Percentiles rank a stretch among this genome's conserved stretches.
These are phyloP conservation scores for Pseudorhiza aurosa DNA, from an alignment of 30 jellyfish, hydroid and myxozoan species.

Conservation along the genomic window DNA sequence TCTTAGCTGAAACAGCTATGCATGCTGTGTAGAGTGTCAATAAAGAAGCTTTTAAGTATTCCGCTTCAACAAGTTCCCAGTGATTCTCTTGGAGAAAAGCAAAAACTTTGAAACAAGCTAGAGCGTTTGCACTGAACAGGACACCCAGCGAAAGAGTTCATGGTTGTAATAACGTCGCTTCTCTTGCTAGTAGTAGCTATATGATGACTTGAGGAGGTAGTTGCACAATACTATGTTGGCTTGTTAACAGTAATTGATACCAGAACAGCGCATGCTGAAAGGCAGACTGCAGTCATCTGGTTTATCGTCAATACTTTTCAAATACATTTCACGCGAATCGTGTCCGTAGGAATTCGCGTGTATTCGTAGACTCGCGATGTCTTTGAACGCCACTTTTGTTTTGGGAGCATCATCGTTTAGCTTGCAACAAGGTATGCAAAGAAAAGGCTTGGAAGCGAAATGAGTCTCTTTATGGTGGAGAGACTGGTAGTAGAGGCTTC, in stretches of 20 bases:
- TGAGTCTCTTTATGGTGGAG: constrained; percentile 71
- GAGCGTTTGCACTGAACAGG: too few species aligned
- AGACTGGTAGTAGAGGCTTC: constrained; percentile 77
- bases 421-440: constrained; percentile 67
- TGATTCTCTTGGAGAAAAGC: too few species aligned
- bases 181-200: too few species aligned
- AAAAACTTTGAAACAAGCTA: too few species aligned
- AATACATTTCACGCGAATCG: constrained; percentile 53
- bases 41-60: too few species aligned
- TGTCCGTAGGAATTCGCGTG: constrained; percentile 67
- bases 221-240: too few species aligned
- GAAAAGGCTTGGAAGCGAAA: constrained; percentile 65
- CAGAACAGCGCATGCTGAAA: constrained; percentile 59
- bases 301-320: constrained; percentile 9
- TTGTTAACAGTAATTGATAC: constrained; percentile 34
- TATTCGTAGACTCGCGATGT: constrained; percentile 53
- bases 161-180: too few species aligned
- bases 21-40: too few species aligned
- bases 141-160: too few species aligned
- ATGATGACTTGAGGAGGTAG: too few species aligned
- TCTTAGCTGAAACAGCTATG: too few species aligned
- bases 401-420: constrained; percentile 5
- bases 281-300: constrained; percentile 40
- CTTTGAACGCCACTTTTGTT: constrained; percentile 21
- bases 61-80: too few species aligned